phyloP scores from a whole-genome alignment of 2,113 vertebrate genomes.

The Asarcornis scutulata region DNA sequence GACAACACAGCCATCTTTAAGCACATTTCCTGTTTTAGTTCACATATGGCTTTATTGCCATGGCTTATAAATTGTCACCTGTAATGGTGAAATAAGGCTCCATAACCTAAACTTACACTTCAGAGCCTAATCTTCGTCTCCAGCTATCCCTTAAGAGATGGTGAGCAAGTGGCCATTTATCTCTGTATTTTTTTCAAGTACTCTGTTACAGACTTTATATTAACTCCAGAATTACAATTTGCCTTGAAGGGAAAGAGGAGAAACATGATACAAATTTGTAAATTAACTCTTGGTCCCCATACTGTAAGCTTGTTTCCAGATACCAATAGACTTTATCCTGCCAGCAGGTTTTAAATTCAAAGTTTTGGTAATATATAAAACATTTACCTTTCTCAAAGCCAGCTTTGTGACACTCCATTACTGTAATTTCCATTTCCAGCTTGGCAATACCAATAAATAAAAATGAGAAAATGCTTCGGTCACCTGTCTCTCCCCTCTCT shows the following conservation, averaged over 20 bases:
- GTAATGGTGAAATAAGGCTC: constrained; percentile 67
- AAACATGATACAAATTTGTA: constrained; percentile 58
- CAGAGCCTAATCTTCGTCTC: constrained; percentile 55
- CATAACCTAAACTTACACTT: constrained; percentile 61
- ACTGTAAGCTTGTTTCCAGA: constrained; percentile 58
- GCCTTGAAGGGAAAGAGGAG: constrained; percentile 38
- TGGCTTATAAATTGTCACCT: constrained; percentile 66
- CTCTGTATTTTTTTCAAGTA: constrained; percentile 44
- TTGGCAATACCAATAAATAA: constrained; percentile 85
- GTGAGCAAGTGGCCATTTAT: constrained; percentile 63
- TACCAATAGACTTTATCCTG: constrained; percentile 40
- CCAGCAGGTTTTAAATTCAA: constrained; percentile 66
- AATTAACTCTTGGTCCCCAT: constrained; percentile 51
- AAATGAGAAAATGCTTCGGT: constrained; percentile 86
- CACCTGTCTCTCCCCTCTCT: constrained; percentile 87
- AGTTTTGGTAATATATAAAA: constrained; percentile 66
- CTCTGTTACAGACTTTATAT: constrained; percentile 36
- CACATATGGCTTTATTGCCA: constrained; percentile 57
- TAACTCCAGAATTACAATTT: constrained; percentile 57
- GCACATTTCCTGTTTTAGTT: constrained; percentile 57
- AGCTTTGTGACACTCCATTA: constrained; percentile 70
- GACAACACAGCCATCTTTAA: constrained; percentile 37
- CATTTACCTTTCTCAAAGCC: constrained; percentile 62
- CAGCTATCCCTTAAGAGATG: constrained; percentile 61
- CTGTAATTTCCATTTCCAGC: constrained; percentile 79